Evolutionary conservation across 2,113 vertebrate species (phyloP).

Genomic region (Mormyrus iriodes): DNA sequence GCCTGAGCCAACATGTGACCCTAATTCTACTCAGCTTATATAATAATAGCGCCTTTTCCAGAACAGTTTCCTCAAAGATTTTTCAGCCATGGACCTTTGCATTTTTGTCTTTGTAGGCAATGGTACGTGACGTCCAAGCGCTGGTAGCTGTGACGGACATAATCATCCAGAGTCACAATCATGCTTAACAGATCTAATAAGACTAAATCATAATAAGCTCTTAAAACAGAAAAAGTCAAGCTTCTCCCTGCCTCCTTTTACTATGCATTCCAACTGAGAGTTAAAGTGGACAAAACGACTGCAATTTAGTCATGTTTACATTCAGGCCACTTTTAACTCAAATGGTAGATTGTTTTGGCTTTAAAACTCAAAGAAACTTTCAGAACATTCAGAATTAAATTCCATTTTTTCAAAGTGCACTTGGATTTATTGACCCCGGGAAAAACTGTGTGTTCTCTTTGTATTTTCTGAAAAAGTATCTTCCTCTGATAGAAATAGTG

Average conservation of each 20-base stretch:
- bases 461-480: conserved; percentile 1
- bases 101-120: neutral
- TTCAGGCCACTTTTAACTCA: neutral
- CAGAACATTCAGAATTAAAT: neutral
- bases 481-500: neutral
- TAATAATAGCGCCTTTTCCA: neutral
- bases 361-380: neutral
- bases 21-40: neutral
- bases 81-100: neutral
- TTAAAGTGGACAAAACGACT: neutral
- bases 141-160: neutral
- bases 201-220: neutral
- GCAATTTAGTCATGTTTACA: neutral
- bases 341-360: neutral
- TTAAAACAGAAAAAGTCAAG: neutral
- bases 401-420: neutral
- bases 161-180: neutral
- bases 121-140: neutral
- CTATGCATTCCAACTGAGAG: neutral
- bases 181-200: neutral
- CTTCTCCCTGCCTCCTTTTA: neutral
- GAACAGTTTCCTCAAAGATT: neutral
- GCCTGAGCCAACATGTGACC: neutral
- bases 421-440: neutral
- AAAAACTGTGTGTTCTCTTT: neutral